A percentile compares a stretch with the other conserved stretches of the same genome.
Evolutionary conservation across 2,888 invertebrate genomes (phyloP).

Genomic region (Sceliomorpha sp.): DNA sequence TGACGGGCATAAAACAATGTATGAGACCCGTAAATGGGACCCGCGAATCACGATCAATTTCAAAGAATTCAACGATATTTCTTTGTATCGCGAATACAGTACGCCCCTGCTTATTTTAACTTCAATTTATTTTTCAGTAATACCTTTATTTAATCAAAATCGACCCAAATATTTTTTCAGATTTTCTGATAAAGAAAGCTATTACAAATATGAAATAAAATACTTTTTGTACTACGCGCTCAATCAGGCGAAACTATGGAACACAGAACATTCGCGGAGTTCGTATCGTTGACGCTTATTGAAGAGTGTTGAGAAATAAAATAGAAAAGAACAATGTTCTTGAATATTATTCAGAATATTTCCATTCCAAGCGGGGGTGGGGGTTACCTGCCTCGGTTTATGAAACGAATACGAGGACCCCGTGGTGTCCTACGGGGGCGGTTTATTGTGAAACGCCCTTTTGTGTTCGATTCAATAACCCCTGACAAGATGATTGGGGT

Average conservation of each 20-base stretch:
- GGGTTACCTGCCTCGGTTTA: conserved; percentile 35
- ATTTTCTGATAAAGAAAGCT: no score
- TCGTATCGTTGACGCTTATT: no score
- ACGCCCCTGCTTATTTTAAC: no score
- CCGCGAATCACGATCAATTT: conserved; percentile 11
- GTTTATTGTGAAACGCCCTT: conserved; percentile 76
- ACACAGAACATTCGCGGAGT: no score
- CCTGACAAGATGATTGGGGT: conserved; percentile 77
- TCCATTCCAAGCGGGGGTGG: conserved; percentile 36
- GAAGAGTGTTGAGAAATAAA: no score
- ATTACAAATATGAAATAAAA: no score
- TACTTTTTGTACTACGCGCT: no score
- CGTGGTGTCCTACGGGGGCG: conserved; percentile 73
- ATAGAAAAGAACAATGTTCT: no score
- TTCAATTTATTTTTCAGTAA: no score
- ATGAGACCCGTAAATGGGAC: conserved; percentile 46
- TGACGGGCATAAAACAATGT: conserved; percentile 64
- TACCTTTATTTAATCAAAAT: no score
- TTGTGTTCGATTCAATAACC: conserved; percentile 74
- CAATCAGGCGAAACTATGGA: no score
- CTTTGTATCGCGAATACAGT: background rate
- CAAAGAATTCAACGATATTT: conserved; percentile 3
- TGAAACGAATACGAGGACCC: conserved; percentile 52
- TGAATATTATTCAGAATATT: conserved; percentile 50
- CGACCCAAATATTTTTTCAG: no score